Percentiles rank a stretch among this genome's conserved stretches.
These are phyloP conservation scores for Podarcis muralis DNA, from an alignment of 2,113 vertebrate species.

Conservation along the genomic window DNA sequence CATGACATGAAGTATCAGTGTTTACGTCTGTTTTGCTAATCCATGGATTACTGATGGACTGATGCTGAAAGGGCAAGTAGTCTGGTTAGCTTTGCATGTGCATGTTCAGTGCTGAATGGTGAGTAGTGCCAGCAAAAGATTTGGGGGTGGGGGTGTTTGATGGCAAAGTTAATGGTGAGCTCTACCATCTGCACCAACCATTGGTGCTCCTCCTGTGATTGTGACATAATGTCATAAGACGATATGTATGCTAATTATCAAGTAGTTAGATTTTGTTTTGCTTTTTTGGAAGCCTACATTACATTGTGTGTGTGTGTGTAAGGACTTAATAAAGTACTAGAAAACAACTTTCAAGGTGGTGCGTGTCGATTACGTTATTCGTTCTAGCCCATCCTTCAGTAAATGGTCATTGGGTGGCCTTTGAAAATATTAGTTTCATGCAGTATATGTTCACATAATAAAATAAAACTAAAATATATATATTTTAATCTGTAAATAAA, in stretches of 20 bases:
- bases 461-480: neutral
- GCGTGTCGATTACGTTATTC: too few relatives aligned
- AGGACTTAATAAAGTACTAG: neutral
- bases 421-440: too few relatives aligned
- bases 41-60: neutral
- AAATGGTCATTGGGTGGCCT: too few relatives aligned
- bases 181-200: neutral
- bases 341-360: neutral
- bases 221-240: neutral
- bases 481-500: neutral
- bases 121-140: neutral
- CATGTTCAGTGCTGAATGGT: neutral
- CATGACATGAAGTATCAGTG: constrained; percentile 1
- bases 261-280: neutral
- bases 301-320: neutral
- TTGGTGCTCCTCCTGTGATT: neutral
- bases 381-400: too few relatives aligned
- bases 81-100: neutral
- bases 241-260: neutral
- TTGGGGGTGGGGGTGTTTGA: constrained; percentile 20
- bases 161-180: neutral
- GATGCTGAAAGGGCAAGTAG: neutral
- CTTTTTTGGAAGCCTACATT: neutral
- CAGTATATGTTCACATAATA: too few relatives aligned
- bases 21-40: constrained; percentile 28